These are phyloP conservation scores for Amphimedon queenslandica DNA, from an alignment of 37 sponge, comb jelly and placozoan species.

Conservation along the genomic window DNA sequence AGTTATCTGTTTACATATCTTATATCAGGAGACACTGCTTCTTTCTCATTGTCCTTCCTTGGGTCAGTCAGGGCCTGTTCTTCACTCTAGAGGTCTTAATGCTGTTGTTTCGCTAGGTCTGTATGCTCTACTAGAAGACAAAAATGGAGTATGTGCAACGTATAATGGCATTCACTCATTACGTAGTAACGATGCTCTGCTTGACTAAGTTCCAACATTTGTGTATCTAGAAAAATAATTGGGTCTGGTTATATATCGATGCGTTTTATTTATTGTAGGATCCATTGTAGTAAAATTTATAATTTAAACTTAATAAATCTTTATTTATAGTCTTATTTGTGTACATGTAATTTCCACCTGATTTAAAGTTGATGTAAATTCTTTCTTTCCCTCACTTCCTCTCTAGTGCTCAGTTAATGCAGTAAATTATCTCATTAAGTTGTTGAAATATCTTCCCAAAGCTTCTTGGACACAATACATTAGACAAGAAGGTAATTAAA, in stretches of 20 bases:
- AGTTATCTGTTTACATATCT: background rate
- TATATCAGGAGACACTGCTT: conserved; percentile 40
- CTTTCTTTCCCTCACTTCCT: background rate
- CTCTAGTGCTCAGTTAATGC: conserved; percentile 7
- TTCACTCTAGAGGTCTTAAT: conserved; percentile 35
- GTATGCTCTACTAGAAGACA: conserved; percentile 41
- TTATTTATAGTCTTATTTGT: too few species aligned
- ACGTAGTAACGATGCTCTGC: too few species aligned
- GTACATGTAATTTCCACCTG: too few species aligned
- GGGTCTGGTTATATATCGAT: too few species aligned
- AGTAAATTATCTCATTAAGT: conserved; percentile 35
- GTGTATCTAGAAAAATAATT: too few species aligned
- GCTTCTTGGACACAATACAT: conserved; percentile 42
- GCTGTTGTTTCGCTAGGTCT: conserved; percentile 53
- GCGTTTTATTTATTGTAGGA: too few species aligned
- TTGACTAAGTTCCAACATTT: too few species aligned
- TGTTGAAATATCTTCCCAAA: conserved; percentile 17
- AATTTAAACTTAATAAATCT: too few species aligned
- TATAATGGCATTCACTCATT: too few species aligned
- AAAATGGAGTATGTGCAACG: conserved; percentile 20
- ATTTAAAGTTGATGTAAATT: too few species aligned
- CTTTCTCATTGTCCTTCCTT: conserved; percentile 41
- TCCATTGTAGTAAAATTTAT: too few species aligned
- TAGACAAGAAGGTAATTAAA: conserved; percentile 20
- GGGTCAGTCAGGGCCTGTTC: conserved; percentile 3